These are phyloP conservation scores for Mus spretus DNA, from an alignment of 2,797 vertebrate species.

Conservation along the genomic window DNA sequence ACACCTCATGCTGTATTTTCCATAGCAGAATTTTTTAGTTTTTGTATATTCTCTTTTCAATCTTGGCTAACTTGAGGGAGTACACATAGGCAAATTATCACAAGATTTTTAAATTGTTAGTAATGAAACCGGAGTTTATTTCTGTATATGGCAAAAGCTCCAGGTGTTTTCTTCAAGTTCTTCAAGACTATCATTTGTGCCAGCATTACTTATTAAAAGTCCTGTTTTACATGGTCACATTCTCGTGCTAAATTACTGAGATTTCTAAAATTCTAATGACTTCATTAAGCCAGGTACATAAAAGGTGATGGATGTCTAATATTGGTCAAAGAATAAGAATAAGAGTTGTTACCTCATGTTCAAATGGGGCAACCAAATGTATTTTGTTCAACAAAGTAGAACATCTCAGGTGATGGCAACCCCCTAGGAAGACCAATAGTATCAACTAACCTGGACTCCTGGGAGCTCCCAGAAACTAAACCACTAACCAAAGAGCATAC, in stretches of 20 bases:
- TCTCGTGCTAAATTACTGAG: slow-evolving; percentile 16
- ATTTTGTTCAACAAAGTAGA: background rate
- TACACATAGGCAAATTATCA: slow-evolving; percentile 7
- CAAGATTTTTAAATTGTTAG: slow-evolving; percentile 30
- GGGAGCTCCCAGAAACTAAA: background rate
- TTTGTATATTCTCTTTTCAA: slow-evolving; percentile 20
- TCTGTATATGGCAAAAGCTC: background rate
- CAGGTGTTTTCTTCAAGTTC: slow-evolving; percentile 10
- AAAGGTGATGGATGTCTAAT: background rate
- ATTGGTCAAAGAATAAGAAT: background rate
- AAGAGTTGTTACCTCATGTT: background rate
- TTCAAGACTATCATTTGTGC: slow-evolving; percentile 14
- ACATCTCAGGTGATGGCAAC: background rate
- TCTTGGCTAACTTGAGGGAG: slow-evolving; percentile 30
- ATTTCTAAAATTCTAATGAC: slow-evolving; percentile 39
- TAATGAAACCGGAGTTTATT: slow-evolving; percentile 10
- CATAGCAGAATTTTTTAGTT: slow-evolving; percentile 12
- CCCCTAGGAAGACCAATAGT: background rate
- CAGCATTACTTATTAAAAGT: slow-evolving; percentile 44
- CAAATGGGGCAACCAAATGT: background rate
- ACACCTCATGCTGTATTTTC: slow-evolving; percentile 39
- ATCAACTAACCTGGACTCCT: background rate
- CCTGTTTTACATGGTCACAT: slow-evolving; percentile 1
- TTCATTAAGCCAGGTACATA: background rate
- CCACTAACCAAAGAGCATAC: background rate